Percentiles rank a stretch among this genome's conserved stretches.
These are phyloP conservation scores for Cinclus mexicanus DNA, from an alignment of 2,113 vertebrate species.

Conservation along the genomic window DNA sequence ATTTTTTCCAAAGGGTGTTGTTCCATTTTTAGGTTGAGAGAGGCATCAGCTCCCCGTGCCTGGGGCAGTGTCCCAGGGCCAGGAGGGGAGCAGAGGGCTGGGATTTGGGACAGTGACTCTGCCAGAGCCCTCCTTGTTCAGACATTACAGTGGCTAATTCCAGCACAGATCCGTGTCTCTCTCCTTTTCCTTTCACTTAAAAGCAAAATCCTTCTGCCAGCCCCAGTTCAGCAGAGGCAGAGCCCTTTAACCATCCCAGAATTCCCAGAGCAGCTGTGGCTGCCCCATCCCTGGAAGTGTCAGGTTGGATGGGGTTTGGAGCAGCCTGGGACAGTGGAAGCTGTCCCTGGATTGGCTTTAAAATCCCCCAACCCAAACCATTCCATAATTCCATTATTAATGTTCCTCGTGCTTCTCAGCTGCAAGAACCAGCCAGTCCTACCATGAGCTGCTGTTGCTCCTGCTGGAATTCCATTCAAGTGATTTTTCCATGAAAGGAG, in stretches of 20 bases:
- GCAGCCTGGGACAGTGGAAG: neutral
- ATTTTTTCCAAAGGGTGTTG: too few species aligned
- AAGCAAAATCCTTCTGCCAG: neutral
- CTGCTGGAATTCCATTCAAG: neutral
- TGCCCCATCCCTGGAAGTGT: neutral
- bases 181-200: neutral
- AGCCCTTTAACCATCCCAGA: too few species aligned
- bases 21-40: too few species aligned
- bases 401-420: neutral
- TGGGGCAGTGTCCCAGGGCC: neutral
- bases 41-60: neutral
- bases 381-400: neutral
- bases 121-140: neutral
- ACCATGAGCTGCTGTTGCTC: neutral
- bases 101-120: neutral
- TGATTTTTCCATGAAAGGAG: neutral
- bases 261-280: neutral
- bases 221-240: neutral
- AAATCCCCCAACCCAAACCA: neutral
- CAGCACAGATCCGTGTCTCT: rapidly evolving
- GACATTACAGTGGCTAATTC: too few species aligned
- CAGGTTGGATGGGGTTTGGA: neutral
- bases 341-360: neutral
- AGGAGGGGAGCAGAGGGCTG: neutral
- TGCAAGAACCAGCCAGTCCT: neutral